Base-by-base conservation (phyloP, 2,113 vertebrate species). In the Chloroceryle aenea region DNA sequence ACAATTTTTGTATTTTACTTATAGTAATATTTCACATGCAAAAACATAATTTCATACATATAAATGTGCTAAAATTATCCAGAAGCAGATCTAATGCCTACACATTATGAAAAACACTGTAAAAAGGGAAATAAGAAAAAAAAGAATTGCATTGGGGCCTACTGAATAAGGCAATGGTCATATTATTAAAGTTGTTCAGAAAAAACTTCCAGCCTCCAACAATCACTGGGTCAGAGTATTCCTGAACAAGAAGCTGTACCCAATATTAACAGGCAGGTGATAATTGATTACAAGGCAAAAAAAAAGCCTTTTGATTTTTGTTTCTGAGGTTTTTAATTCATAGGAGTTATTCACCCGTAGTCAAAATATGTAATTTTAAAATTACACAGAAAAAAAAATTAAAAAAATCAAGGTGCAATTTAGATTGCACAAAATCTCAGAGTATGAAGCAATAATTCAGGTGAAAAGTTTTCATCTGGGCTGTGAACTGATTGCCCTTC, bases 21-120 rank as follows among this genome's bases (percentile, higher is more conserved):
- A 2, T 0, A 36, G 19, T 32, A 38, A 55, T 55, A 64, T 84
- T 66, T 55, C 40, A 8, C 2, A 34, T 0, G 1, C 7, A 6
- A 9, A 9, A 56, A 30, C 19, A 30, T 17, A 30, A 72, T 72
- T 91, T 43, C 32, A 12, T 42, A 6, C 7, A 16, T 5, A 9
- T 4, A 50, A 42, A 52, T 30, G 9, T n/a, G 3, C 7, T 69
- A 20, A 62, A 79, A 69, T 66, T 9, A 36, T 5, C 29, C 50
- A 71, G 32, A 63, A 63, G 3, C 11, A 55, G 53, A 71, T 34
- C 8, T 48, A 48, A 62, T 34, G 17, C 18, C 8, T 29, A 23
- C 16, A 10, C 2, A 6, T 74, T 32, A 43, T 19, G 40, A 50
- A 71, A 85, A 77, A 34, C 4, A 38, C 21, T 9, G 40, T 52